Evolutionary conservation across 2,113 vertebrate species (phyloP).

Genomic region (Corapipo altera): DNA sequence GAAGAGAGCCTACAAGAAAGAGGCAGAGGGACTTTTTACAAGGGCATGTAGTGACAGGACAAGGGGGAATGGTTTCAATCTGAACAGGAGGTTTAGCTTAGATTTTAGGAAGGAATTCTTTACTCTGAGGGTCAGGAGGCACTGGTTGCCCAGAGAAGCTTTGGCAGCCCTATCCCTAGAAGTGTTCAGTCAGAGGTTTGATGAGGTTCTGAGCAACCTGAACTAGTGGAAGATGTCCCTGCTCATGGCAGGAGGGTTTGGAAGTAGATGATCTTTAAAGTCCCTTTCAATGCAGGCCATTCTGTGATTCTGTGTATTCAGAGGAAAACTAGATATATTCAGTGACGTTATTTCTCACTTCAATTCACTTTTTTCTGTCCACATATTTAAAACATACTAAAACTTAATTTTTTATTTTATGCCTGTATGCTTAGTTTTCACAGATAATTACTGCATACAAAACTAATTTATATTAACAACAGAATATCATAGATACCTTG

Average conservation of each 20-base stretch:
- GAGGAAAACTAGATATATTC: neutral
- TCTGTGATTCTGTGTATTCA: neutral
- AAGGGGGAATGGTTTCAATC: neutral
- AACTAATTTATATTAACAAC: constrained; percentile 59
- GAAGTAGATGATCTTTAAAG: neutral
- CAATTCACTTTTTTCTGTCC: neutral
- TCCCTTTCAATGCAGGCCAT: neutral
- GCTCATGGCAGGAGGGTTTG: neutral
- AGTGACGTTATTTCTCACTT: neutral
- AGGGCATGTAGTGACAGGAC: neutral
- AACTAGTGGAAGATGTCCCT: neutral
- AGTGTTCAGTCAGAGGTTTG: neutral
- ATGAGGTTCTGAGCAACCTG: neutral
- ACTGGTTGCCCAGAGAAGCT: neutral
- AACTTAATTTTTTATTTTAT: neutral
- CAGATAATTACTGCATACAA: constrained; percentile 53
- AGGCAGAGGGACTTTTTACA: neutral
- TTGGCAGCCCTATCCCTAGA: neutral
- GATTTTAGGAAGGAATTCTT: neutral
- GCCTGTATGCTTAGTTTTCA: constrained; percentile 29
- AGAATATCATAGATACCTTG: constrained; percentile 55
- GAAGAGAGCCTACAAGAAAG: neutral
- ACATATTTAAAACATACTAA: neutral
- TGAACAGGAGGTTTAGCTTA: neutral
- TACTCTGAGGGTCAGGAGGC: too few relatives aligned